Conservation (phyloP, 2,113 vertebrate species). For the Boleophthalmus pectinirostris region DNA sequence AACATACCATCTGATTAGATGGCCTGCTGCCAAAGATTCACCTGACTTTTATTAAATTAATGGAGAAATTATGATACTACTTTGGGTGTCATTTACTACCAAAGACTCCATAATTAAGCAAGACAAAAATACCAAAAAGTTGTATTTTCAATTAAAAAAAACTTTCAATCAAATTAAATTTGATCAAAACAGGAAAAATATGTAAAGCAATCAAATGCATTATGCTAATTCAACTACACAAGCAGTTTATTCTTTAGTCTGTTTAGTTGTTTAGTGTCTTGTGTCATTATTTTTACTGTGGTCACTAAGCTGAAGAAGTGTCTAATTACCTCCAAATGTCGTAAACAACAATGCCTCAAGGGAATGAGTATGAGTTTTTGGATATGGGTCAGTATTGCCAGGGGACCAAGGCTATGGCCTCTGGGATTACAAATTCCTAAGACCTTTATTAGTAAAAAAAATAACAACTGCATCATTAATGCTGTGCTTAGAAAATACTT, state of each 20-base stretch:
- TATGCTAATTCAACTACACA: not conserved
- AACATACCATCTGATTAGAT: not conserved
- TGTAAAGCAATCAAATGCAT: too few species aligned
- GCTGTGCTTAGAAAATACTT: not conserved
- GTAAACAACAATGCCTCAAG: not conserved
- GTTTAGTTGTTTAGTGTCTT: not conserved
- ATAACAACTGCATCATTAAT: not conserved
- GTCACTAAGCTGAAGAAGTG: not conserved
- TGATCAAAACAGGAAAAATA: too few species aligned
- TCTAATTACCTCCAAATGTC: not conserved
- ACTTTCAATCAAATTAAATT: too few species aligned
- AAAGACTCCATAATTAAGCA: not conserved
- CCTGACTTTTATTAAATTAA: not conserved
- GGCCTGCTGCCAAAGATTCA: not conserved
- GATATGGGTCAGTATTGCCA: not conserved
- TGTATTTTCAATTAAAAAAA: too few species aligned
- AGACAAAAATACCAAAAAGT: not conserved
- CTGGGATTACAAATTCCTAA: conserved; percentile 3
- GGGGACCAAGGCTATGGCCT: not conserved
- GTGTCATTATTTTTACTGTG: not conserved
- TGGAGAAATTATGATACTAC: not conserved
- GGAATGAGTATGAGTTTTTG: not conserved
- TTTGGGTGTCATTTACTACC: too few species aligned
- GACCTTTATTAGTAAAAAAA: not conserved
- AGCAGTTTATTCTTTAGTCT: too few species aligned